These are phyloP conservation scores for Aspidapion aeneum DNA, from an alignment of 2,888 invertebrate genomes.

Conservation along the genomic window DNA sequence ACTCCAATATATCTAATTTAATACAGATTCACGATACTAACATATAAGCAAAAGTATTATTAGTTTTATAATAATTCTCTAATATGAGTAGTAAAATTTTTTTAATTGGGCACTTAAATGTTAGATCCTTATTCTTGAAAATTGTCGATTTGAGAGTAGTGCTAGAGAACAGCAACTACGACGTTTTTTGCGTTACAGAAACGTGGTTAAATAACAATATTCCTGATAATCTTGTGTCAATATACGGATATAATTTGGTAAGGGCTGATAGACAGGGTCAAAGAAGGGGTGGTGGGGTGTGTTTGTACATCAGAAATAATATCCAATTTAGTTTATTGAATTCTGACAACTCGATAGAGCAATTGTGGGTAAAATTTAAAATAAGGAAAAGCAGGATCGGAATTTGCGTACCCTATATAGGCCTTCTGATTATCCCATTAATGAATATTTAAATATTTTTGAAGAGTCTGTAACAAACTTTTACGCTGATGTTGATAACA, in stretches of 20 bases:
- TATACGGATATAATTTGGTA: background rate
- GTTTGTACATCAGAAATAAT: background rate
- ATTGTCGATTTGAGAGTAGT: background rate
- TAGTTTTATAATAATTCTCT: background rate
- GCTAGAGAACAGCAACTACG: background rate
- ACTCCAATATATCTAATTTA: background rate
- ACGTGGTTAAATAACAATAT: background rate
- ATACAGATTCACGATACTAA: background rate
- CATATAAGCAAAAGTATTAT: background rate
- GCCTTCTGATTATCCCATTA: background rate
- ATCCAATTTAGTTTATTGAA: background rate
- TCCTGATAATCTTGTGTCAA: background rate
- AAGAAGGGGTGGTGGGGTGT: background rate
- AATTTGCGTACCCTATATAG: background rate
- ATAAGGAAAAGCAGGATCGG: background rate
- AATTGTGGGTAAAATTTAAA: background rate
- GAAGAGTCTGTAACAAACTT: background rate
- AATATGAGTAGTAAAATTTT: background rate
- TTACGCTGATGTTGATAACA: background rate
- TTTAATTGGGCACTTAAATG: background rate
- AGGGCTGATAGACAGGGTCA: background rate
- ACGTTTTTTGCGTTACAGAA: background rate
- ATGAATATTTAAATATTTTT: background rate
- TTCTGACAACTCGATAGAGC: background rate
- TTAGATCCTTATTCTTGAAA: background rate